Evolutionary conservation across 1,140 invertebrate genomes (phyloP), one percentile per base, ranked within the genome.

Genomic region (Apis mellifera): DNA sequence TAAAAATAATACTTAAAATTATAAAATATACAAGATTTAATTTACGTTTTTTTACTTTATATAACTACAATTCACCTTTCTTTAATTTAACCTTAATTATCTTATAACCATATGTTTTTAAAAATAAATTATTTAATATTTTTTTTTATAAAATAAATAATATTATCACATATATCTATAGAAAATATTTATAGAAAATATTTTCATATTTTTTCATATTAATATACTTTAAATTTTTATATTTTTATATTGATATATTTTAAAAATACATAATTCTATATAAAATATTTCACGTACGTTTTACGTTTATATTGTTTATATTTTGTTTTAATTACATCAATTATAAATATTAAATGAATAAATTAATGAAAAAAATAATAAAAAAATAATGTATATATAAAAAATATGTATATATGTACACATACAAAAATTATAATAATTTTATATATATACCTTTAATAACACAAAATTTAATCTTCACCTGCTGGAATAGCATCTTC

Each of bases 401-500:
- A 50, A 70, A 70, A 70, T 21, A 59, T 59, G 17, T 59, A 21
- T 42, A 69, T 23, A 19, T 11, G 26, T 50, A 54, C 9, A 17
- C 19, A 13, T 77, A 23, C 17, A n/a, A 1, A 11, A 52, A 42
- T 5, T 42, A 59, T 75, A 57, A 32, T 80, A 9, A 23, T 17
- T 17, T 12, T 55, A 55, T 69, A 71, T 70, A 62, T 23, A 57
- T 69, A 70, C 32, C 60, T 78, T 71, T 19, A 75, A 55, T 23
- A 72, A 78, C 15, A 71, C 21, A 72, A 78, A 42, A 69, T 54
- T 95, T 97, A 99, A 95, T 99, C 99, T 95, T 99, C 99, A 74
- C 99, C 99, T 84, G 98, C 98, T 74, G 99, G 99, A 90, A 99
- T 97, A 42, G 98, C 98, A 95, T 99, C 99, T 95, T 99, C 98